Base-by-base conservation (phyloP, 2,113 vertebrate genomes). In the Phylloscopus trochilus region DNA sequence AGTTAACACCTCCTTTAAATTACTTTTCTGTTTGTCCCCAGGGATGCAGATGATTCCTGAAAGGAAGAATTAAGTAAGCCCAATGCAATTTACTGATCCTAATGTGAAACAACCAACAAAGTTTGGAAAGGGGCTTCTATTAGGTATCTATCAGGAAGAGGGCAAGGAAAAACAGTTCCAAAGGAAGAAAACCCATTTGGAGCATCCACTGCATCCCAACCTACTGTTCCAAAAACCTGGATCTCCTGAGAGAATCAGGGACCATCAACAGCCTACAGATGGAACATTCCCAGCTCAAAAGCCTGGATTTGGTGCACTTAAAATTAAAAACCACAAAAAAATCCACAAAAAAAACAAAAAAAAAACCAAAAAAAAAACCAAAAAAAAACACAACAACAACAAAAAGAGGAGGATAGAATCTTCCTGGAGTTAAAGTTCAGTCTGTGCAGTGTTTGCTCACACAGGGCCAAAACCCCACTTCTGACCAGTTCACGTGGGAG, bases 401-500 rank as follows among this genome's bases (percentile, higher is more conserved):
- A 15, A 27, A 39, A 6, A 35, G 1, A 35, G 4, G 15, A 49
- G 10, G 21, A 20, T 15, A 51, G 68, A 89, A 63, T 7, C 16
- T 17, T n/a, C 26, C 10, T 8, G 41, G 53, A 92, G 53, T 47
- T 60, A 7, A 69, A 87, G 76, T 18, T 68, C 83, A 69, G 47
- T 23, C 31, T 15, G 7, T 26, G 51, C 49, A 52, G 51, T 12
- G 30, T n/a, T 80, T 69, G 85, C 53, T 37, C 22, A 20, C 13
- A 30, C 4, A 13, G 51, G 63, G 78, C 9, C 44, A 51, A 51
- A 76, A 5, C 5, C 16, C 2, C 13, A 12, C 6, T 43, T 17
- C 17, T 37, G 44, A 17, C 10, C 11, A 19, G 28, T 0, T 3
- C 4, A 11, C 0, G 37, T 15, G 68, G 67, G 68, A 70, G 52